A percentile compares a stretch with the other conserved stretches of the same genome.
Evolutionary conservation across 2,888 invertebrate genomes (phyloP).

Genomic region (Idaea biselata): DNA sequence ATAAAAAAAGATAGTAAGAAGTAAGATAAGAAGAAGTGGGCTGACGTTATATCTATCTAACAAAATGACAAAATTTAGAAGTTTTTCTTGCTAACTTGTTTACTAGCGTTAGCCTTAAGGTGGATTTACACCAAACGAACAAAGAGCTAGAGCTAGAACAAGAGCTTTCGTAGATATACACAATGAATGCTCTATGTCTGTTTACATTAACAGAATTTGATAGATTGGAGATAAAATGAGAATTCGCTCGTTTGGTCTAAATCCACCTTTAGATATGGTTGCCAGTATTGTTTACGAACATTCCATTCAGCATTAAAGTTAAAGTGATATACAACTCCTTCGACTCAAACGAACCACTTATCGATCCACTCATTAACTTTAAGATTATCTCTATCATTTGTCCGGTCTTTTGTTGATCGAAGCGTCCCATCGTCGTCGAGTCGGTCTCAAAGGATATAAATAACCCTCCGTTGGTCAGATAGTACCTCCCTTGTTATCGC

Average conservation of each 20-base stretch:
- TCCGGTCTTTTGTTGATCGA: conserved; percentile 68
- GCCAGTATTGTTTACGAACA: neutral
- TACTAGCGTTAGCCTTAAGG: neutral
- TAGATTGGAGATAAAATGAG: too few species aligned
- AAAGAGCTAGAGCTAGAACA: too few species aligned
- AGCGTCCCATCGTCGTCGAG: conserved; percentile 54
- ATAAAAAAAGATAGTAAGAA: too few species aligned
- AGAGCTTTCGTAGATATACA: too few species aligned
- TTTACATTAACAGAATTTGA: too few species aligned
- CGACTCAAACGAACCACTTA: conserved; percentile 3
- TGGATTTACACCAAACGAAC: too few species aligned
- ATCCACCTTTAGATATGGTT: neutral
- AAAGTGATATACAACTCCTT: neutral
- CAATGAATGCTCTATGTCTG: too few species aligned
- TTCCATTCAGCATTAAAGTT: neutral
- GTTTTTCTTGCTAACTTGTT: neutral
- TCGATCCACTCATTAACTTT: conserved; percentile 38
- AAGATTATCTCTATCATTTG: conserved; percentile 73
- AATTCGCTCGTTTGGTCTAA: too few species aligned
- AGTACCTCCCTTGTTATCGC: conserved; percentile 68
- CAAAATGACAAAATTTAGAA: neutral
- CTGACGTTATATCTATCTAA: neutral
- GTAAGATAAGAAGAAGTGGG: too few species aligned
- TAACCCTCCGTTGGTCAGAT: conserved; percentile 72
- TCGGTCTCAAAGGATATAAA: conserved; percentile 58